A percentile compares a stretch with the other conserved stretches of the same genome.
Evolutionary conservation across 2,797 vertebrate genomes (phyloP).

Genomic region (Scolopax bukidnonensis): DNA sequence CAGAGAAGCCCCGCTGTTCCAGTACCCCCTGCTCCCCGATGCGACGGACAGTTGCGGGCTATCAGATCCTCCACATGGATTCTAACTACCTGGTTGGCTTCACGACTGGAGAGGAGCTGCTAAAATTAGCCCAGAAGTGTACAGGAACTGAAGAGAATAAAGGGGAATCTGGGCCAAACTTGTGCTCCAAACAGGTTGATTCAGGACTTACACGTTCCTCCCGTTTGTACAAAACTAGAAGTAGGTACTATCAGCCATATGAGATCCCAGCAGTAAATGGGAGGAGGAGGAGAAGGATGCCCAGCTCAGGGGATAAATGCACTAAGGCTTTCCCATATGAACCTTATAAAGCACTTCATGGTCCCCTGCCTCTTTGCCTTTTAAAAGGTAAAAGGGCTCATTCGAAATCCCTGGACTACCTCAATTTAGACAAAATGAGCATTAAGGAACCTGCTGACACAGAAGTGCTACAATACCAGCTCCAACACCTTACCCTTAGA

Average conservation of each 20-base stretch:
- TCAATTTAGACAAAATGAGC: slow-evolving; percentile 96
- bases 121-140: slow-evolving; percentile 91
- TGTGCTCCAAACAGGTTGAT: slow-evolving; percentile 83
- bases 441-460: slow-evolving; percentile 93
- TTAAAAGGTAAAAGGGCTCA: slow-evolving; percentile 92
- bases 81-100: slow-evolving; percentile 96
- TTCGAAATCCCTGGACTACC: slow-evolving; percentile 98
- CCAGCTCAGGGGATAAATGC: slow-evolving; percentile 92
- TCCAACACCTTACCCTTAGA: slow-evolving; percentile 92
- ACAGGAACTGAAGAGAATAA: slow-evolving; percentile 81
- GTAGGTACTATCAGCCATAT: slow-evolving; percentile 93
- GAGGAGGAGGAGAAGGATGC: slow-evolving; percentile 89
- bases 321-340: slow-evolving; percentile 84
- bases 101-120: slow-evolving; percentile 93
- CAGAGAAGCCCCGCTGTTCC: slow-evolving; percentile 91
- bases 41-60: slow-evolving; percentile 88
- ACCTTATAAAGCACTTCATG: slow-evolving; percentile 85
- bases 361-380: slow-evolving; percentile 90
- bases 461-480: slow-evolving; percentile 92
- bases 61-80: slow-evolving; percentile 98
- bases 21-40: slow-evolving; percentile 95
- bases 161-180: slow-evolving; percentile 76
- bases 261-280: slow-evolving; percentile 91
- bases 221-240: slow-evolving; percentile 87
- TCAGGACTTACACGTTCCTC: slow-evolving; percentile 85